Base-by-base conservation (phyloP, 1,140 invertebrate genomes). In the Sitodiplosis mosellana region DNA sequence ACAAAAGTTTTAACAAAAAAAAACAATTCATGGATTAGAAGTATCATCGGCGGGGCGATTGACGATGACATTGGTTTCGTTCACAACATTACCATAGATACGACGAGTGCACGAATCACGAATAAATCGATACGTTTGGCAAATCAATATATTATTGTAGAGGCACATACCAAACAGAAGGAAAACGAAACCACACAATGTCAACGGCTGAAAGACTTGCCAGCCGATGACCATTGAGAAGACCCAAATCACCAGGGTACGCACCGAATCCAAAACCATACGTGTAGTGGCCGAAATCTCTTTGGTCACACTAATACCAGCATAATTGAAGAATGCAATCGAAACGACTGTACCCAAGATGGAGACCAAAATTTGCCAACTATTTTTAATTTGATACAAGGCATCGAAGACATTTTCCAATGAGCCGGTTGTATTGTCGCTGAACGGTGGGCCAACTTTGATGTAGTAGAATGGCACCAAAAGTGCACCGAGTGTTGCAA, bases 321-420 rank as follows among this genome's bases (percentile, higher is more conserved):
- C 81, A 68, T 92, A 97, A 64, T 96, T 96, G 69, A 95, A 96
- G 61, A 96, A 91, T 2, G 91, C 90, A 55, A 95, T 95, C 47
- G 88, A 93, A 5, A 93, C 57, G 12, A 85, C 74, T n/a, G 87
- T 92, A 51, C 85, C 85, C 77, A 65, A 34, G 58, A 74, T 59
- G 1, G 68, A 59, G 3, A 67, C 20, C 11, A 69, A 43, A 22
- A 74, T 45, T 7, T 61, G 46, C 0, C 60, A 56, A 52, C 68
- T 73, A 34, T 67, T 70, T 3, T 57, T 66, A 47, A 97, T 79
- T 65, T 95, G 89, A 21, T 76, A 60, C 42, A 92, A 76, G 44
- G 83, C 86, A 70, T 95, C 90, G 11, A 80, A 60, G 12, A 78
- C 73, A 62, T 92, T 88, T 69, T 96, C 92, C 3, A 97, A 65